phyloP scores from a whole-genome alignment of 2,888 invertebrate species.

The Temnothorax rugatulus region DNA sequence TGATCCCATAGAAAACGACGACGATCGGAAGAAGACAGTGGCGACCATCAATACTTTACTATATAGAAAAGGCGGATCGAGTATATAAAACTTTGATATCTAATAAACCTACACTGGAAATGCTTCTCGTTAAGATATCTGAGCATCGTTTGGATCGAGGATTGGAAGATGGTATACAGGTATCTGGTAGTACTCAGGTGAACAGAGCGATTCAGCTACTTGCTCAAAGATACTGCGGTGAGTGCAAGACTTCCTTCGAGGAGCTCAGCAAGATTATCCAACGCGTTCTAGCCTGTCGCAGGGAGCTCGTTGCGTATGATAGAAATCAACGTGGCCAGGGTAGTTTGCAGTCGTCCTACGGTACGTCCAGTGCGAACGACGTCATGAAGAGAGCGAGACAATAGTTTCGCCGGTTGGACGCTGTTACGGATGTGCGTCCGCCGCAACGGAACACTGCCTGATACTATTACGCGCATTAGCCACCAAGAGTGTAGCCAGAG shows the following conservation, averaged over 20 bases:
- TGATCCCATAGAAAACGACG: conserved; percentile 98
- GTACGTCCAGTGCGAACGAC: conserved; percentile 43
- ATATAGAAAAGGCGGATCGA: conserved; percentile 97
- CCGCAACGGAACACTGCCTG: conserved; percentile 97
- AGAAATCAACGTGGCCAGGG: conserved; percentile 91
- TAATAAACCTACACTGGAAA: conserved; percentile 96
- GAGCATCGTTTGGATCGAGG: conserved; percentile 94
- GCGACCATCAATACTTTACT: conserved; percentile 95
- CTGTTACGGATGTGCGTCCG: conserved; percentile 95
- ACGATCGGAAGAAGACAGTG: conserved; percentile 98
- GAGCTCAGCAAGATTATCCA: conserved; percentile 96
- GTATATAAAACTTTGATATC: conserved; percentile 96
- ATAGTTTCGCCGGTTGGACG: conserved; percentile 87
- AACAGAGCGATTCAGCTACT: conserved; percentile 97
- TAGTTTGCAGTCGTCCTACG: conserved; percentile 26
- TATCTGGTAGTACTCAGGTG: conserved; percentile 88
- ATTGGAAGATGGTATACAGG: conserved; percentile 87
- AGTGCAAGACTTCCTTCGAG: conserved; percentile 97
- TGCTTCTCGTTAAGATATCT: conserved; percentile 93
- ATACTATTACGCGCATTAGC: conserved; percentile 96
- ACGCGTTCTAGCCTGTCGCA: conserved; percentile 95
- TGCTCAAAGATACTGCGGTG: conserved; percentile 97
- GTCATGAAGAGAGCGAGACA: conserved; percentile 57
- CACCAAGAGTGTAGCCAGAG: conserved; percentile 91
- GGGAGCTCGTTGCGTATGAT: conserved; percentile 97